Conservation (phyloP, 2,113 vertebrate genomes). For the Felis chaus region DNA sequence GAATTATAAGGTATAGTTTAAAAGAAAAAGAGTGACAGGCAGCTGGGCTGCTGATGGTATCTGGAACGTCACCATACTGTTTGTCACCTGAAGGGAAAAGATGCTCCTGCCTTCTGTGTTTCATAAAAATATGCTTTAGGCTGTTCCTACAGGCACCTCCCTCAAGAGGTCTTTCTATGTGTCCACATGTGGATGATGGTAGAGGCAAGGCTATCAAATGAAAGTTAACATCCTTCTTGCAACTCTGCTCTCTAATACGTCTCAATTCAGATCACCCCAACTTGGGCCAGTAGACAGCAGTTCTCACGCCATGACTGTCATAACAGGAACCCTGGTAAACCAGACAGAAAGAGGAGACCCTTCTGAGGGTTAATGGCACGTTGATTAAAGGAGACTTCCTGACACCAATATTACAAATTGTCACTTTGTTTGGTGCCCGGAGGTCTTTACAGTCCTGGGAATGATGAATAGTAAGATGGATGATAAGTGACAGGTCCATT, state of each 20-base stretch:
- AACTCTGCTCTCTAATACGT: neutral
- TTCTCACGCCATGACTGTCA: neutral
- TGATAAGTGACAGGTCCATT: neutral
- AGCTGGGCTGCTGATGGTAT: neutral
- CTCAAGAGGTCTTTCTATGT: neutral
- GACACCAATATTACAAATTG: neutral
- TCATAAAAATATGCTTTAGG: neutral
- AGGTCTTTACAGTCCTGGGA: neutral
- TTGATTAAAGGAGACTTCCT: neutral
- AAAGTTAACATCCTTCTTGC: neutral
- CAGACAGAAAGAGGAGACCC: neutral
- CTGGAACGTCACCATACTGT: neutral
- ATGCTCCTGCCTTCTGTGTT: neutral
- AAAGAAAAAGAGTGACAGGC: neutral
- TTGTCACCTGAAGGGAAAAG: neutral
- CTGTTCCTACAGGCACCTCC: neutral
- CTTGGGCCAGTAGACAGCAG: neutral
- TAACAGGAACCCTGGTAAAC: neutral
- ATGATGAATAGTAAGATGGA: neutral
- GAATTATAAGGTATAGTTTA: neutral
- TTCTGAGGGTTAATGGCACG: neutral
- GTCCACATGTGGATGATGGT: neutral
- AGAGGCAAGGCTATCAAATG: neutral
- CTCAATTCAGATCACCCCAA: neutral
- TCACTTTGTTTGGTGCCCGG: neutral